Evolutionary conservation across 1,140 invertebrate genomes (phyloP), one percentile per base, ranked within the genome.

Genomic region (Drosophila seguyi): DNA sequence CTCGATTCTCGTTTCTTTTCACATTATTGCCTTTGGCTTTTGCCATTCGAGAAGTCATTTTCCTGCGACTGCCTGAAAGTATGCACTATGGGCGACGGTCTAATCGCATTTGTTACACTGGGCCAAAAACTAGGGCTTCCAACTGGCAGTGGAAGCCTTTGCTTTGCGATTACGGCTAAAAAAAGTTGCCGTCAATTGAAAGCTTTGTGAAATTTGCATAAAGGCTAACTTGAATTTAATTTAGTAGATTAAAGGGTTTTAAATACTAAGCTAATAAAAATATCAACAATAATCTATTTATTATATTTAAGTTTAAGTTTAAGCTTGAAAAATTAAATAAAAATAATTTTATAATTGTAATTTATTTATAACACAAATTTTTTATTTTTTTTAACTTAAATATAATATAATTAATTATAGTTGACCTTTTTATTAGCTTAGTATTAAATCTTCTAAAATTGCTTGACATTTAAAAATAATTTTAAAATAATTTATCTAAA

Each of bases 71-170:
- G 72, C 69, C 82, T 65, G 50, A 74, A 75, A 81, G 79, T 75
- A 87, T 87, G 79, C 82, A 82, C 48, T 65, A 77, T 65, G 77
- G 14, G 68, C 60, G 63, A 75, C n/a, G 59, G 34, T 41, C 56
- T 87, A 87, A 87, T 87, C 80, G 83, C 80, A 87, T 87, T 88
- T 87, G 72, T 44, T 65, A 60, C 74, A 72, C 42, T 38, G 29
- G 2, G 39, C 18, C 31, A 45, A 47, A 45, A 25, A 25, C 7
- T n/a, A 38, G 20, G 52, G 52, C 52, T 53, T 53, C 52, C 31
- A 11, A 6, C 34, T 1, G 0, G 14, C 4, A 6, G 31, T 10
- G 16, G 50, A 53, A 53, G 18, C 31, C 50, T 36, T 53, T 34
- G 27, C 31, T 22, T 36, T 34, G 27, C 3, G 18, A 52, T 34